Evolutionary conservation across 2,113 vertebrate species (phyloP).

Genomic region (Galbula dea): DNA sequence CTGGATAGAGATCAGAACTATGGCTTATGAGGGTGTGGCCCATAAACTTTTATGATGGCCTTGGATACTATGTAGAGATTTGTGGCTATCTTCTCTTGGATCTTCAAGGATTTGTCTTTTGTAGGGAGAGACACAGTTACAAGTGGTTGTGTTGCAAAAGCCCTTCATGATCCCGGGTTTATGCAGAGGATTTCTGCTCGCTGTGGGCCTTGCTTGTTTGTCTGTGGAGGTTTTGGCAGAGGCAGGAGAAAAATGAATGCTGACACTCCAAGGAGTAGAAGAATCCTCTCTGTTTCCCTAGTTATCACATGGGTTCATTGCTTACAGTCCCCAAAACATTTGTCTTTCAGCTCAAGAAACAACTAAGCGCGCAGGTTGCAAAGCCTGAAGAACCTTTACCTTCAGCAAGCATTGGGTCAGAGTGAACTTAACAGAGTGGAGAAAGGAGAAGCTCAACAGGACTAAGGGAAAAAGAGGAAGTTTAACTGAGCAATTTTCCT

Average conservation of each 20-base stretch:
- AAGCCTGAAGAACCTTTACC: neutral
- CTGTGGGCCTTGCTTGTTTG: neutral
- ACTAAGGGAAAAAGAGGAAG: neutral
- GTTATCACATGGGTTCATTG: neutral
- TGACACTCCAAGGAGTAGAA: neutral
- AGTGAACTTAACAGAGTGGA: neutral
- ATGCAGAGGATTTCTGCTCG: neutral
- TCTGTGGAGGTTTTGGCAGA: neutral
- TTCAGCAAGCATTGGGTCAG: neutral
- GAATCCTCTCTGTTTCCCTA: neutral
- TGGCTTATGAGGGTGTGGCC: neutral
- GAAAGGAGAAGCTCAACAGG: neutral
- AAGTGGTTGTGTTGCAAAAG: neutral
- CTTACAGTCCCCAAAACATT: neutral
- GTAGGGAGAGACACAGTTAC: neutral
- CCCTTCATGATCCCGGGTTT: neutral
- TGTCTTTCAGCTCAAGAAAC: neutral
- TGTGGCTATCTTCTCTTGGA: constrained; percentile 35
- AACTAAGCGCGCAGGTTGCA: neutral
- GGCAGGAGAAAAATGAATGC: neutral
- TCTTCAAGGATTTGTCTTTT: constrained; percentile 11
- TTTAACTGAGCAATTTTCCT: neutral
- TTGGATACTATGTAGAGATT: neutral
- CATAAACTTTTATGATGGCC: constrained; percentile 38
- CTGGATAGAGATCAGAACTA: neutral